phyloP scores from a whole-genome alignment of 2,888 invertebrate species.

The Tineola bisselliella region DNA sequence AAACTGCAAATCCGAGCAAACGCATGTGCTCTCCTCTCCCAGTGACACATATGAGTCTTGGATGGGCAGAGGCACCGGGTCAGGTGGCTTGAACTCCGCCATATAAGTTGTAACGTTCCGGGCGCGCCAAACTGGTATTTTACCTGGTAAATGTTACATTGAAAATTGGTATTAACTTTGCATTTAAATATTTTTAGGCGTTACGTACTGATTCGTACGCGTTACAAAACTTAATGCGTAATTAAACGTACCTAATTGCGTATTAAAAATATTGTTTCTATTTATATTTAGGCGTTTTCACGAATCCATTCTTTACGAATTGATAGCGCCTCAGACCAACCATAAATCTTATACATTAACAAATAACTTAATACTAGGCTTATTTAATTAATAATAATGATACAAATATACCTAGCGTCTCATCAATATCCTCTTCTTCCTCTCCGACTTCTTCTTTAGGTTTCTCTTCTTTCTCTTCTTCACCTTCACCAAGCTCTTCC shows the following conservation, averaged over 20 bases:
- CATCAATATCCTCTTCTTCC: slow-evolving; percentile 43
- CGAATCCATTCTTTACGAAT: too few relatives aligned
- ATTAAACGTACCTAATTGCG: too few relatives aligned
- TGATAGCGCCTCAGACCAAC: too few relatives aligned
- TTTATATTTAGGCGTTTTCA: too few relatives aligned
- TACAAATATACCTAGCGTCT: slow-evolving; percentile 43
- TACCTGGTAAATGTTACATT: slow-evolving; percentile 29
- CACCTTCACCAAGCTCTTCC: slow-evolving; percentile 48
- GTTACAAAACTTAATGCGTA: too few relatives aligned
- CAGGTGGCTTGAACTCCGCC: slow-evolving; percentile 75
- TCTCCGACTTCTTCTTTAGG: slow-evolving; percentile 47
- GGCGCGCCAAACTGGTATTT: slow-evolving; percentile 73
- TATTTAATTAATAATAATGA: too few relatives aligned
- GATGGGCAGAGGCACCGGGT: slow-evolving; percentile 72
- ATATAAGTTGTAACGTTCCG: slow-evolving; percentile 74
- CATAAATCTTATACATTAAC: too few relatives aligned
- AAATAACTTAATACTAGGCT: too few relatives aligned
- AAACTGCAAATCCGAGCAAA: slow-evolving; percentile 53
- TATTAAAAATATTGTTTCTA: too few relatives aligned
- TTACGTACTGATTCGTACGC: too few relatives aligned
- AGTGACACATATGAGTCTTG: slow-evolving; percentile 71
- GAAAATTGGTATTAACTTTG: not conserved
- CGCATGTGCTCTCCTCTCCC: slow-evolving; percentile 38
- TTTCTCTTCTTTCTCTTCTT: slow-evolving; percentile 53
- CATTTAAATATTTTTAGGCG: not conserved